A percentile compares a stretch with the other conserved stretches of the same genome.
phyloP scores from a whole-genome alignment of 2,113 vertebrate species.

The Fulmarus glacialis region DNA sequence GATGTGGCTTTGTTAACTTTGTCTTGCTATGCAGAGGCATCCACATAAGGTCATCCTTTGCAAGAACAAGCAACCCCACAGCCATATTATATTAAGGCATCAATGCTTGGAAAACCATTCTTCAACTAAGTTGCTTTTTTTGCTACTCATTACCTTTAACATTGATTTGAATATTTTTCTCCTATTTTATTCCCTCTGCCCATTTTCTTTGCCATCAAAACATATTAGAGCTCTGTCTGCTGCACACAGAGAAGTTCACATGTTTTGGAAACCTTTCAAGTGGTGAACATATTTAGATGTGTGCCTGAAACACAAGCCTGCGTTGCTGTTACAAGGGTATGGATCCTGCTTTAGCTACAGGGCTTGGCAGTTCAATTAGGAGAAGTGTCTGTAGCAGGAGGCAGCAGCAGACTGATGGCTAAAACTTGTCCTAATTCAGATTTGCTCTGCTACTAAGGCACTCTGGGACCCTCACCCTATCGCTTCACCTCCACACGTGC shows the following conservation, averaged over 20 bases:
- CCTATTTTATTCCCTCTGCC: not conserved
- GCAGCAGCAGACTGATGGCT: not conserved
- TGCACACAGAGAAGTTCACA: not conserved
- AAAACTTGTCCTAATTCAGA: not conserved
- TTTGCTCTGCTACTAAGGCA: not conserved
- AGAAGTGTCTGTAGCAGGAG: not conserved
- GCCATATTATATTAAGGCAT: not conserved
- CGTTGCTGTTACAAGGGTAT: not conserved
- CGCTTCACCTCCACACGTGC: not conserved
- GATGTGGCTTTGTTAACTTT: slow-evolving; percentile 17
- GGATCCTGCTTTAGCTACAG: not conserved
- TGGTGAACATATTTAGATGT: not conserved
- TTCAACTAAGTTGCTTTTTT: not conserved
- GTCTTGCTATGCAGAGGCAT: not conserved
- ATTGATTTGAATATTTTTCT: accelerated
- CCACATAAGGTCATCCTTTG: slow-evolving; percentile 32
- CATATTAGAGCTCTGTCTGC: not conserved
- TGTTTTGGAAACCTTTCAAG: slow-evolving; percentile 27
- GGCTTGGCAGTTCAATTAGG: not conserved
- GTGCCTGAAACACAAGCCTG: not conserved
- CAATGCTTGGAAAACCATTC: not conserved
- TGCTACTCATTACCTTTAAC: not conserved
- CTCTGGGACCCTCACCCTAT: not conserved
- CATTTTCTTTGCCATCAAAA: not conserved
- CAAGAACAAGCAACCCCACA: not conserved